Conservation (phyloP, 92 coral and sea anemone species). For the Actinernus sp. region DNA sequence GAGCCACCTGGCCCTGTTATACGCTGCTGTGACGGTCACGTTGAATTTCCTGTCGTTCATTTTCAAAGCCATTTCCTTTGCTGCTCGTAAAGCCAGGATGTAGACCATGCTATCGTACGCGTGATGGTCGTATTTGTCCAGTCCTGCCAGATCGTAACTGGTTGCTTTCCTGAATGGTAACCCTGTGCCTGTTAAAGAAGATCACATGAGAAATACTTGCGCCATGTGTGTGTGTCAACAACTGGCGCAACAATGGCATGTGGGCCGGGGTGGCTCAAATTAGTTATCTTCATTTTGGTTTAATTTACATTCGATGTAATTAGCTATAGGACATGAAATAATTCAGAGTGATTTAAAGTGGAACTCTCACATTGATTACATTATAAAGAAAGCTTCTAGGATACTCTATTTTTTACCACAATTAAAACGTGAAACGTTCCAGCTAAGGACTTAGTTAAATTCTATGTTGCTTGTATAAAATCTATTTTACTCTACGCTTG, state of each 20-base stretch:
- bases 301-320: too few relatives aligned
- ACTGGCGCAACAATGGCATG: too few relatives aligned
- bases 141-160: constrained; percentile 67
- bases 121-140: constrained; percentile 87
- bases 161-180: constrained; percentile 87
- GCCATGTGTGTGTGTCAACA: neutral
- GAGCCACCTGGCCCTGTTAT: constrained; percentile 56
- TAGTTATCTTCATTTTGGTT: too few relatives aligned
- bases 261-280: too few relatives aligned
- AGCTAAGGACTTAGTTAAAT: neutral
- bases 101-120: constrained; percentile 75
- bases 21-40: constrained; percentile 43
- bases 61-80: constrained; percentile 57
- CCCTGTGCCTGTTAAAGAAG: constrained; percentile 71
- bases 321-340: too few relatives aligned
- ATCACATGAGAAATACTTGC: neutral
- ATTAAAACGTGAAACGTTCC: too few relatives aligned
- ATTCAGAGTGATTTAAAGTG: too few relatives aligned
- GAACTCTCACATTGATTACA: too few relatives aligned
- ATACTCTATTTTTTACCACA: too few relatives aligned
- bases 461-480: too few relatives aligned
- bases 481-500: too few relatives aligned
- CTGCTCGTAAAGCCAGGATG: constrained; percentile 72
- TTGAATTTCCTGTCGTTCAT: constrained; percentile 56
- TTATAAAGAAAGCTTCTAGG: too few relatives aligned